Conservation (phyloP, 2,797 vertebrate species). For the Nyctalus aviator region DNA sequence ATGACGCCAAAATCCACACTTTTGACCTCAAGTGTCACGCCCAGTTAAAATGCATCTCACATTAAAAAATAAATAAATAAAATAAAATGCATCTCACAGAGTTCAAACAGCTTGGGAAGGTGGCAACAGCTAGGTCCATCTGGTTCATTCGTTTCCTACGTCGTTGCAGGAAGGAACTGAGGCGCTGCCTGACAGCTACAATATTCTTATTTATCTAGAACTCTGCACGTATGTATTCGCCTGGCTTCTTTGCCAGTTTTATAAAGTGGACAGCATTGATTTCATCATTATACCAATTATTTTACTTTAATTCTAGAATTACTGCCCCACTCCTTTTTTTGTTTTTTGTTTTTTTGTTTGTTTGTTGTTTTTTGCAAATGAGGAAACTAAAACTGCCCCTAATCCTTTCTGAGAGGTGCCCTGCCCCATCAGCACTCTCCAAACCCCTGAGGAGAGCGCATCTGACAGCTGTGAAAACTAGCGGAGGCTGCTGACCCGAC, state of each 20-base stretch:
- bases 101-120: neutral
- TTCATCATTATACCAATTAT: neutral
- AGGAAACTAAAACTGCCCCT: neutral
- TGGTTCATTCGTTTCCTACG: neutral
- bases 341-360: neutral
- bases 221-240: neutral
- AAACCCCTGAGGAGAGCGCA: neutral
- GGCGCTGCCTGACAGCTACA: neutral
- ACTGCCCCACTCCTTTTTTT: too few species aligned
- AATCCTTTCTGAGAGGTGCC: neutral
- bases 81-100: too few species aligned
- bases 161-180: neutral
- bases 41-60: neutral
- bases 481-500: too few species aligned
- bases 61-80: too few species aligned
- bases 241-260: neutral
- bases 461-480: neutral
- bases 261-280: neutral
- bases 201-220: neutral
- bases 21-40: neutral
- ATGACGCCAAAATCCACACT: neutral
- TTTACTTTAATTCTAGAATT: neutral
- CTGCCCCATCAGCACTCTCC: neutral
- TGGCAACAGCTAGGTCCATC: fast-evolving
- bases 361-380: neutral